These are phyloP conservation scores for Pantherophis guttatus DNA, from an alignment of 2,113 vertebrate species.

Conservation along the genomic window DNA sequence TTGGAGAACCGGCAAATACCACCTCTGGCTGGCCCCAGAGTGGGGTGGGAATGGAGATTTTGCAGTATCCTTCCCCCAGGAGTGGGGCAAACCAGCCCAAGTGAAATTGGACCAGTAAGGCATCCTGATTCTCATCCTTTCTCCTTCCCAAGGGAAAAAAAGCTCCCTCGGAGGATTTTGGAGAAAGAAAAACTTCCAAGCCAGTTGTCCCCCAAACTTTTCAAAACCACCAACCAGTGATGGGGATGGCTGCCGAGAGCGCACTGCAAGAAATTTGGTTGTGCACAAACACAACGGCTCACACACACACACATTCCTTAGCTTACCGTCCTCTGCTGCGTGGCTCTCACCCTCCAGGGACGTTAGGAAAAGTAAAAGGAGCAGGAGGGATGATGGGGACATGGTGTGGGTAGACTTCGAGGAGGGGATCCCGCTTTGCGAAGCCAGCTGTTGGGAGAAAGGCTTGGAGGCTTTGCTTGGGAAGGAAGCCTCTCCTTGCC, in stretches of 20 bases:
- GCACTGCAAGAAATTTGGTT: neutral
- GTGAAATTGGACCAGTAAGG: neutral
- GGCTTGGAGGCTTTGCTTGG: neutral
- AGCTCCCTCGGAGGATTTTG: neutral
- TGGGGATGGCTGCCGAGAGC: neutral
- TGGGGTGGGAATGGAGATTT: too few relatives aligned
- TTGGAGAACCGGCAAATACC: too few relatives aligned
- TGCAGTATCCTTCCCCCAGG: too few relatives aligned
- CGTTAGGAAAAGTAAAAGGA: slow-evolving; percentile 49
- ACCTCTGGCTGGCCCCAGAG: too few relatives aligned
- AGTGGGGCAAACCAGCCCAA: neutral
- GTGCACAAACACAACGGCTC: neutral
- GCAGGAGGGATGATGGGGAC: slow-evolving; percentile 31
- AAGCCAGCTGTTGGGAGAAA: neutral
- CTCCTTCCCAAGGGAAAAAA: neutral
- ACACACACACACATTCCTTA: neutral
- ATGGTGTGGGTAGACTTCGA: slow-evolving; percentile 11
- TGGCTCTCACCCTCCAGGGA: slow-evolving; percentile 30
- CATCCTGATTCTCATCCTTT: neutral
- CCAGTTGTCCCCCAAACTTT: neutral
- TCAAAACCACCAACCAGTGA: neutral
- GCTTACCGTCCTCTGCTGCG: slow-evolving; percentile 61
- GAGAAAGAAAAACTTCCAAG: neutral
- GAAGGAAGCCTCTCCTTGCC: neutral
- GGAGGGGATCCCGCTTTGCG: neutral